Percentiles rank a stretch among this genome's conserved stretches.
Evolutionary conservation across 2,888 invertebrate genomes (phyloP).

Genomic region (Neoaliturus tenellus): DNA sequence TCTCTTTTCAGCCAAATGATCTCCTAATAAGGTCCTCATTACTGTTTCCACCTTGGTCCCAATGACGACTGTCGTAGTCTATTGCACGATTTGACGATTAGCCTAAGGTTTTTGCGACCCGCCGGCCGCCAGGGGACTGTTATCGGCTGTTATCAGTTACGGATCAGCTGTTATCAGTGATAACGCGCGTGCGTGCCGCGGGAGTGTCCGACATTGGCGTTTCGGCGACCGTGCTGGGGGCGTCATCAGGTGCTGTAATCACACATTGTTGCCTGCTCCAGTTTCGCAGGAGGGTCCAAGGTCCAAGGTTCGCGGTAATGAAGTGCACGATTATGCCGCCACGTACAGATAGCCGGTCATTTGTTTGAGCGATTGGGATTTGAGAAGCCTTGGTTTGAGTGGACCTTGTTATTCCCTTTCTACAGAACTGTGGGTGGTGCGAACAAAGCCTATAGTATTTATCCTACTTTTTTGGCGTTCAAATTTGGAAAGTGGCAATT

Average conservation of each 20-base stretch:
- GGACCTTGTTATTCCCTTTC: conserved; percentile 1
- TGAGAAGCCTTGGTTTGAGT: background rate
- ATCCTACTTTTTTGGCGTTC: too few species aligned
- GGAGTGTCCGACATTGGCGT: conserved; percentile 19
- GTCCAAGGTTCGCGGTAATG: conserved; percentile 6
- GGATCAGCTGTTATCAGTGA: background rate
- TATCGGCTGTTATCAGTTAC: background rate
- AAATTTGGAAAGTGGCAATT: too few species aligned
- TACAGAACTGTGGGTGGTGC: background rate
- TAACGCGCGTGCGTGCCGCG: background rate
- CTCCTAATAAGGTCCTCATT: background rate
- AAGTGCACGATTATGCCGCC: background rate
- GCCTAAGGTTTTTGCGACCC: background rate
- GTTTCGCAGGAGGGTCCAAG: background rate
- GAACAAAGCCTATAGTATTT: too few species aligned
- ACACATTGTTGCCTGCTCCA: background rate
- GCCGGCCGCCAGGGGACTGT: background rate
- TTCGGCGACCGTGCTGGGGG: background rate
- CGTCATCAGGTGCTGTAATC: conserved; percentile 28
- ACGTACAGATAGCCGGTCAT: background rate
- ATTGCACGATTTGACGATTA: background rate
- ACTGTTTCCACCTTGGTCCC: background rate
- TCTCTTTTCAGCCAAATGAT: too few species aligned
- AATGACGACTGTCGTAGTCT: background rate
- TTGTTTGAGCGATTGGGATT: conserved; percentile 12